Percentiles rank a stretch among this genome's conserved stretches.
phyloP scores from a whole-genome alignment of 2,113 vertebrate genomes.

The Hydrochoerus hydrochaeris region DNA sequence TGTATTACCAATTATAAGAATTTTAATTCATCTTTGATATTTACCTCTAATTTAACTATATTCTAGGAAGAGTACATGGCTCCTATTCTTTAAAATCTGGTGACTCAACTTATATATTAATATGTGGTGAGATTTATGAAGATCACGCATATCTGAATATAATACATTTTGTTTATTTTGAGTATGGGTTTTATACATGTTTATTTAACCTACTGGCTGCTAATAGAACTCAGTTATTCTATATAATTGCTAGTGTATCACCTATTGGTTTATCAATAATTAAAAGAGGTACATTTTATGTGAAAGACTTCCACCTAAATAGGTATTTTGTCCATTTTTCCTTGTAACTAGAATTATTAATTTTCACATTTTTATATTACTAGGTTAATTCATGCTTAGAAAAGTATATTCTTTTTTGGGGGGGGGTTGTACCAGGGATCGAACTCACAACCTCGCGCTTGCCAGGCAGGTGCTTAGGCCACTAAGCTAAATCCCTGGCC shows the following conservation, averaged over 20 bases:
- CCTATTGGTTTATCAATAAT: constrained; percentile 20
- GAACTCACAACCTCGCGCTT: too few species aligned
- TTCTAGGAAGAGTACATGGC: neutral
- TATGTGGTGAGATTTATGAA: neutral
- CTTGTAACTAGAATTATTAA: neutral
- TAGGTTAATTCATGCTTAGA: neutral
- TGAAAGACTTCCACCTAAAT: neutral
- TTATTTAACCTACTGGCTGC: neutral
- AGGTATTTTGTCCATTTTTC: neutral
- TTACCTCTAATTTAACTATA: neutral
- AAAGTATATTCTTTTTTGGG: too few species aligned
- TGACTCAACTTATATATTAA: neutral
- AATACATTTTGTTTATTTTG: neutral
- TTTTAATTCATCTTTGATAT: constrained; percentile 56
- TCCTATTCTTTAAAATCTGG: neutral
- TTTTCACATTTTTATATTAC: constrained; percentile 17
- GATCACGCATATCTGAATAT: neutral
- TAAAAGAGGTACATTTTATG: neutral
- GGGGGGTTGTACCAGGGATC: too few species aligned
- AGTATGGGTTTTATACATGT: neutral
- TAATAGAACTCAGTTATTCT: neutral
- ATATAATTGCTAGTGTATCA: neutral
- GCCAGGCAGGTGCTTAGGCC: too few species aligned
- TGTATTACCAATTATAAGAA: neutral
- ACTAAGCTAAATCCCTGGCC: too few species aligned